These are phyloP conservation scores for Teleiodes luculella DNA, from an alignment of 2,888 invertebrate species.

Conservation along the genomic window DNA sequence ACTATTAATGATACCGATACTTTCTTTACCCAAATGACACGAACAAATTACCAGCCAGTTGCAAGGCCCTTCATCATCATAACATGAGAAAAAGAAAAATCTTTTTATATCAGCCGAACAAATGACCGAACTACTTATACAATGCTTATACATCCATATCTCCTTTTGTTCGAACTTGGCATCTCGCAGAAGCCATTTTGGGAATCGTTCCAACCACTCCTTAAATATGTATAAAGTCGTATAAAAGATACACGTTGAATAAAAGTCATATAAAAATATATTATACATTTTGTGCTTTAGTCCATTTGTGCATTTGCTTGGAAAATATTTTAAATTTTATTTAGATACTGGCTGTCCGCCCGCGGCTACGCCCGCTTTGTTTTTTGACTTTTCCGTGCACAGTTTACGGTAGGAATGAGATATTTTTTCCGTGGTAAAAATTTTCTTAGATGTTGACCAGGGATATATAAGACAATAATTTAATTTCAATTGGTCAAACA, in stretches of 20 bases:
- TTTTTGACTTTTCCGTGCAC: no score
- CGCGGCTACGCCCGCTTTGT: no score
- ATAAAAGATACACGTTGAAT: background rate
- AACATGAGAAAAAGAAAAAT: background rate
- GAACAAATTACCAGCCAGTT: constrained; percentile 2
- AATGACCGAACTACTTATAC: constrained; percentile 3
- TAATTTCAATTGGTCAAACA: no score
- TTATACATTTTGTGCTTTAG: background rate
- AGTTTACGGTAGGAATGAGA: no score
- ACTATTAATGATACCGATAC: background rate
- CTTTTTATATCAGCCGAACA: background rate
- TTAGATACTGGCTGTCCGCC: no score
- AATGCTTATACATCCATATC: background rate
- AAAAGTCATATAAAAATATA: background rate
- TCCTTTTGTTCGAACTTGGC: constrained; percentile 31
- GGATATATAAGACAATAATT: no score
- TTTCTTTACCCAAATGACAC: background rate
- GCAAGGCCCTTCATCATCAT: background rate
- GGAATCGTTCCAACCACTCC: constrained; percentile 36
- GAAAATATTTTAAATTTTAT: no score
- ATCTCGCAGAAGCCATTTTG: constrained; percentile 28
- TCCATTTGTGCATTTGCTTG: background rate
- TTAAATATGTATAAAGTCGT: constrained; percentile 28
- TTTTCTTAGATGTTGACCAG: no score
- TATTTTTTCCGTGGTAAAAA: no score